A percentile compares a stretch with the other conserved stretches of the same genome.
Evolutionary conservation across 2,113 vertebrate species (phyloP).

Genomic region (Cygnus atratus): DNA sequence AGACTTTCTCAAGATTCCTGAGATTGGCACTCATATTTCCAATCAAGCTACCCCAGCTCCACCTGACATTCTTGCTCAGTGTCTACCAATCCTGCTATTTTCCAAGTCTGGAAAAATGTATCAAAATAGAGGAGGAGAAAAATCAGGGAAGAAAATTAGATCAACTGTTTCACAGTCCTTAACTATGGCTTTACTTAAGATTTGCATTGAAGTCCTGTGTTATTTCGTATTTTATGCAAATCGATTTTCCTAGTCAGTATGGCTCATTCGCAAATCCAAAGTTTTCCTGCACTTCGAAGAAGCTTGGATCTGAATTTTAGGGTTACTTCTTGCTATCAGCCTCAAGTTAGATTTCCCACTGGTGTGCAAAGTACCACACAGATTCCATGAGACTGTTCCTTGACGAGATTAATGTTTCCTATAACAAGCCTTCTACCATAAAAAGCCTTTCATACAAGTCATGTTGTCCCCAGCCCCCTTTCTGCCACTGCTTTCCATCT

Average conservation of each 20-base stretch:
- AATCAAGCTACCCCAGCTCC: background rate
- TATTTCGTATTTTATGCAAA: background rate
- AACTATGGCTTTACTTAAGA: background rate
- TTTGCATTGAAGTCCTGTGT: background rate
- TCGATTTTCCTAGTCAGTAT: background rate
- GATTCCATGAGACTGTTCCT: background rate
- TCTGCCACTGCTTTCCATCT: background rate
- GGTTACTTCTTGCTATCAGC: background rate
- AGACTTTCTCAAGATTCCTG: background rate
- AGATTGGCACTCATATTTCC: background rate
- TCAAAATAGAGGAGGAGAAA: background rate
- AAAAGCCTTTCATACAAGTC: background rate
- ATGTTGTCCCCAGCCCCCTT: background rate
- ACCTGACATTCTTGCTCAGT: background rate
- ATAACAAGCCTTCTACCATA: background rate
- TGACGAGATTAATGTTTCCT: background rate
- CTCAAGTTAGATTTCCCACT: background rate
- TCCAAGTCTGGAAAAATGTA: background rate
- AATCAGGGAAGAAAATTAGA: background rate
- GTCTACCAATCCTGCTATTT: background rate
- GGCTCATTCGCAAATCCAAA: background rate
- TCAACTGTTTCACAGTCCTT: background rate
- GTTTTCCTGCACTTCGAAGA: background rate
- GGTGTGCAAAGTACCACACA: background rate
- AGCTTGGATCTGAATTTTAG: background rate